phyloP scores from a whole-genome alignment of 2,113 vertebrate species.

The Phalacrocorax pelagicus region DNA sequence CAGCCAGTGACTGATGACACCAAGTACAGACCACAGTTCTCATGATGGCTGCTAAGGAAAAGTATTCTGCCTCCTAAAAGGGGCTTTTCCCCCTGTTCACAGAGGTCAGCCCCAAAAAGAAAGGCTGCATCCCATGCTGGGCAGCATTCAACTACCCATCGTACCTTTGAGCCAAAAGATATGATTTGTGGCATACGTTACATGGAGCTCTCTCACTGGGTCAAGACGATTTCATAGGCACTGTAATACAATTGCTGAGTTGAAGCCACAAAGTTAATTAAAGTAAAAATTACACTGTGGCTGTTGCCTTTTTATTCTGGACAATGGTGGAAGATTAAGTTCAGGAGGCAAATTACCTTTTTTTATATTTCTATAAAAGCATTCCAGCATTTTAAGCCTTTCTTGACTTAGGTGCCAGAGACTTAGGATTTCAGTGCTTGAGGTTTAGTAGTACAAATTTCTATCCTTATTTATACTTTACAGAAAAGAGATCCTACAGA shows the following conservation, averaged over 20 bases:
- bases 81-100: fast-evolving
- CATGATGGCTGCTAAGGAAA: neutral
- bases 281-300: neutral
- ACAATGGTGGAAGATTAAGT: neutral
- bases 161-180: neutral
- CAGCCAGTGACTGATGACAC: neutral
- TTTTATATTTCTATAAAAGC: neutral
- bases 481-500: neutral
- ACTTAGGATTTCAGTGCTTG: neutral
- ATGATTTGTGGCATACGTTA: neutral
- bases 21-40: neutral
- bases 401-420: neutral
- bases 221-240: neutral
- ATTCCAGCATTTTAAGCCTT: neutral
- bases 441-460: neutral
- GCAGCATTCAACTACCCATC: neutral
- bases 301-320: neutral
- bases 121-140: neutral
- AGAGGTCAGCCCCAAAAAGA: neutral
- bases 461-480: neutral
- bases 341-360: neutral
- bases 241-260: neutral
- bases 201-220: neutral
- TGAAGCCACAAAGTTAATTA: neutral
- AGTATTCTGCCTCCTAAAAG: neutral